Evolutionary conservation across 2,113 vertebrate species (phyloP), one percentile per base, ranked within the genome.

Genomic region (Scomber japonicus): DNA sequence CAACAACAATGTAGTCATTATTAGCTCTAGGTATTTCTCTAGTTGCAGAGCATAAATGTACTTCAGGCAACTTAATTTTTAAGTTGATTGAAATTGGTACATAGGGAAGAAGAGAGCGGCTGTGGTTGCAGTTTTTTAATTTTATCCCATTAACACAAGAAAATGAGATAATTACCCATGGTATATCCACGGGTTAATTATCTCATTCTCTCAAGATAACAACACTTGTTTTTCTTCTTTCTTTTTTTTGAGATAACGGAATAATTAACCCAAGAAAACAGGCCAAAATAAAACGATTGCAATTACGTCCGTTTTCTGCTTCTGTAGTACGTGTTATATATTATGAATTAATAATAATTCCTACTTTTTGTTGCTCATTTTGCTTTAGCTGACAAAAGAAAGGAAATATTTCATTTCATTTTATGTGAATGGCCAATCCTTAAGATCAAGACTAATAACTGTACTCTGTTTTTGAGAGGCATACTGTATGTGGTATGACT

Each of bases 311-410:
- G 17, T 27, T 64, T 15, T 51, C 14, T 5, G 11, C 35, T 51
- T 24, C 14, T 16, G 1, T 24, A 21, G 3, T 45, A 48, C 59
- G 31, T 8, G 57, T 49, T 45, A 50, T 27, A 68, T 65, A 71
- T 65, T 27, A 54, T 64, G 2, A 46, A 71, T 71, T 49, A 12
- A 61, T 71, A 54, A 81, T 62, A 75, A 66, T 63, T 61, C 74
- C 80, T 88, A 80, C 71, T 78, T 89, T 78, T 59, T 82, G 71
- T 67, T 62, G 60, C 82, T 92, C 82, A 91, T 46, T 88, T 81
- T 85, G 87, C 86, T 76, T 89, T 71, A 72, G 88, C 86, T 91
- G 80, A 67, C 83, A 84, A 78, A 67, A 74, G 30, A 74, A 66
- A 76, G 56, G 68, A 86, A 85, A 72, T 56, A 73, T 71, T 80